Evolutionary conservation across 1,140 invertebrate species (phyloP).

Genomic region (Heliconius eleuchia): DNA sequence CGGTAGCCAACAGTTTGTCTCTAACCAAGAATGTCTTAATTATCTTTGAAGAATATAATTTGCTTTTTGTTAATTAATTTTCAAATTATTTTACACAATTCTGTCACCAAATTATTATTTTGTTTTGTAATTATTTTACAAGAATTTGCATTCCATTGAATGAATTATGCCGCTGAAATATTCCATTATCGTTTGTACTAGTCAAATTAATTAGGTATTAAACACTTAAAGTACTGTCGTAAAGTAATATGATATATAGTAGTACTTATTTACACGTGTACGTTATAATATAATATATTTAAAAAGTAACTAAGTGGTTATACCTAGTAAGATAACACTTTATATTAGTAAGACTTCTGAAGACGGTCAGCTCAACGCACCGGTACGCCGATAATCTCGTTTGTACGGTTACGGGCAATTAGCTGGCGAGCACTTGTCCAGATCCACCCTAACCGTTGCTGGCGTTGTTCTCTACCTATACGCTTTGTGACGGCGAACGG

Average conservation of each 20-base stretch:
- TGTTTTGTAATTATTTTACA: conserved; percentile 36
- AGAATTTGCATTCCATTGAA: conserved; percentile 15
- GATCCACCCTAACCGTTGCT: conserved; percentile 33
- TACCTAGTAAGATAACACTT: not conserved
- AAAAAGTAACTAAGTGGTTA: not conserved
- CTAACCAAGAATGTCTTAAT: conserved; percentile 42
- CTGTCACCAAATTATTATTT: conserved; percentile 40
- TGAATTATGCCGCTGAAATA: not conserved
- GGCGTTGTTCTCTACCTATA: conserved; percentile 3
- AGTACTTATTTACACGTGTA: not conserved
- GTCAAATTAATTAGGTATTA: not conserved
- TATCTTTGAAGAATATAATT: conserved; percentile 55
- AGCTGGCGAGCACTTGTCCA: conserved; percentile 46
- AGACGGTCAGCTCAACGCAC: conserved; percentile 29
- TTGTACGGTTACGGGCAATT: conserved; percentile 65
- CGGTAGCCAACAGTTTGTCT: conserved; percentile 19
- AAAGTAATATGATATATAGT: not conserved
- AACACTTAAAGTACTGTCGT: not conserved
- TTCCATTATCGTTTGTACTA: too few species aligned
- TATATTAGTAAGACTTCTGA: not conserved
- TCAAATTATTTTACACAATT: conserved; percentile 53
- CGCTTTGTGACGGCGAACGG: not conserved
- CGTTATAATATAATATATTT: not conserved
- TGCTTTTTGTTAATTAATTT: conserved; percentile 60
- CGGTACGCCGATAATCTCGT: conserved; percentile 58